A percentile compares a stretch with the other conserved stretches of the same genome.
Conservation (phyloP, 2,888 invertebrate genomes). For the Ormyrus thymus region DNA sequence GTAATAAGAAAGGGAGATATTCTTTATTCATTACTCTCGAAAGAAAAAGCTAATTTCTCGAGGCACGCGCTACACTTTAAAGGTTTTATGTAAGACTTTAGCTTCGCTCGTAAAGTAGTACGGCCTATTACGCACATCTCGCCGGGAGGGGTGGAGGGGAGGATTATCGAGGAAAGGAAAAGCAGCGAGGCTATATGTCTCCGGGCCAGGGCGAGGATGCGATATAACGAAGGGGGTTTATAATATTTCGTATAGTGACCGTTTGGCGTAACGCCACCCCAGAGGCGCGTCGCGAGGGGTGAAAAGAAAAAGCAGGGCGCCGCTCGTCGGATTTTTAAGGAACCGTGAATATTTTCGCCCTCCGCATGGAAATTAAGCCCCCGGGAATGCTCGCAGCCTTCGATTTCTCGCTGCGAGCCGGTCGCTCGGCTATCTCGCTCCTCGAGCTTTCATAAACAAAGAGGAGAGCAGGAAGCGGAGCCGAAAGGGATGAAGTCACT, state of each 20-base stretch:
- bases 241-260: constrained; percentile 69
- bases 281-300: constrained; percentile 61
- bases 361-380: constrained; percentile 70
- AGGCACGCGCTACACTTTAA: no score
- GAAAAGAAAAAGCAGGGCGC: constrained; percentile 61
- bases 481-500: constrained; percentile 48
- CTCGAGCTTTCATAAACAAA: constrained; percentile 45
- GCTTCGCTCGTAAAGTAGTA: constrained; percentile 18
- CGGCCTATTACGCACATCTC: constrained; percentile 4
- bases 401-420: constrained; percentile 44
- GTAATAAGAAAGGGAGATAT: no score
- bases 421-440: background rate
- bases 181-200: constrained; percentile 32
- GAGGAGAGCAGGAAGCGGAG: constrained; percentile 10
- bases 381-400: constrained; percentile 62
- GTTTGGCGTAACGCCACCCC: constrained; percentile 69
- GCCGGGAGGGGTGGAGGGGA: background rate
- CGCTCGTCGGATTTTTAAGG: constrained; percentile 70
- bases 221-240: constrained; percentile 58
- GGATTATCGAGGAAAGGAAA: constrained; percentile 41
- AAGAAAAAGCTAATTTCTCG: no score
- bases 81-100: background rate
- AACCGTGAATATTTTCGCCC: constrained; percentile 73
- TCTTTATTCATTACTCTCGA: no score
- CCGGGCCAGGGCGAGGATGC: constrained; percentile 27